Evolutionary conservation across 2,113 vertebrate genomes (phyloP).

Genomic region (Fulica atra): DNA sequence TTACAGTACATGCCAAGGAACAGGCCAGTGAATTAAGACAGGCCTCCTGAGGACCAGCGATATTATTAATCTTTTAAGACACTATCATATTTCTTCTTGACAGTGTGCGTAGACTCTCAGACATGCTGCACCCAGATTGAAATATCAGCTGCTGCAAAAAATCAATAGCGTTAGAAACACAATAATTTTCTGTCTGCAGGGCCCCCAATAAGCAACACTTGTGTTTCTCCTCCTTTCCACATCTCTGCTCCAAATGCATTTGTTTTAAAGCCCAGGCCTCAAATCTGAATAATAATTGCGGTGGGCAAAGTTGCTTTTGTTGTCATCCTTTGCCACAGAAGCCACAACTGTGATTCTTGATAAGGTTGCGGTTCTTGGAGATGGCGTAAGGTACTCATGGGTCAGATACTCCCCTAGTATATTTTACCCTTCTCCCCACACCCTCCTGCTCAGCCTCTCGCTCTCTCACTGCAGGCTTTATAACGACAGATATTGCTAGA

Average conservation of each 20-base stretch:
- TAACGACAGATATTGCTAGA: constrained; percentile 35
- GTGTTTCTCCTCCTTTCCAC: constrained; percentile 50
- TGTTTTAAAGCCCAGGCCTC: constrained; percentile 49
- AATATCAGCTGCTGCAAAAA: constrained; percentile 87
- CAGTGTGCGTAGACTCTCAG: constrained; percentile 84
- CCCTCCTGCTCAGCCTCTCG: not conserved
- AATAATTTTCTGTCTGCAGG: constrained; percentile 82
- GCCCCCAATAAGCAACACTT: constrained; percentile 71
- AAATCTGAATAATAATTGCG: constrained; percentile 38
- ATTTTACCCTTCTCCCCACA: not conserved
- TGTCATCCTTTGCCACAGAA: constrained; percentile 52
- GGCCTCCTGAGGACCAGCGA: constrained; percentile 86
- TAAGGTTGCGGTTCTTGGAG: constrained; percentile 12
- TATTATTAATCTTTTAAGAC: constrained; percentile 92
- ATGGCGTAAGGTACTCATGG: not conserved
- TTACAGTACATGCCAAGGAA: constrained; percentile 89
- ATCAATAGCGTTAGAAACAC: constrained; percentile 86
- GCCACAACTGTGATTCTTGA: constrained; percentile 50
- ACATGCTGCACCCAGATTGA: constrained; percentile 87
- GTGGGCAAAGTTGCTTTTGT: constrained; percentile 15
- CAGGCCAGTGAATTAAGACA: constrained; percentile 91
- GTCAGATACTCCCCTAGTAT: not conserved
- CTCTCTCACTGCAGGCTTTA: constrained; percentile 25
- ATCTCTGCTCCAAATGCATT: constrained; percentile 47
- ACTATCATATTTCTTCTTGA: constrained; percentile 91